Evolutionary conservation across 2,888 invertebrate species (phyloP).

Genomic region (Chirona hameri): DNA sequence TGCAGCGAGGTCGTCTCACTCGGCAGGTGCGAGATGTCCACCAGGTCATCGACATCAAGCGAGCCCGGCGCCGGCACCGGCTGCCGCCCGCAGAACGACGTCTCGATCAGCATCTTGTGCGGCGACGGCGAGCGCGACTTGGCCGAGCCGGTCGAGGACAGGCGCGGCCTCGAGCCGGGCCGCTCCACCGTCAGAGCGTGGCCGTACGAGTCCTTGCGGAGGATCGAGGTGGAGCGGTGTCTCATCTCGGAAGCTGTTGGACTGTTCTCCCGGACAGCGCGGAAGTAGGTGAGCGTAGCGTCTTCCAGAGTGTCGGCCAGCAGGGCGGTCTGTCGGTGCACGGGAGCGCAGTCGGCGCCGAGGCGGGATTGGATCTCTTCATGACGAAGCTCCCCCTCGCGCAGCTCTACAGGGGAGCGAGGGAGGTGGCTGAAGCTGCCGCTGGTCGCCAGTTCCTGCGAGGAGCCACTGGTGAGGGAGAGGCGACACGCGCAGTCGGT

Average conservation of each 20-base stretch:
- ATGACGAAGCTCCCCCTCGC: not conserved
- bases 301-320: slow-evolving; percentile 5
- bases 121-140: slow-evolving; percentile 39
- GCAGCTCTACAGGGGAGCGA: not conserved
- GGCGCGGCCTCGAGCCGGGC: not conserved
- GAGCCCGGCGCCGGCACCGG: not conserved
- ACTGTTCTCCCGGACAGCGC: not conserved
- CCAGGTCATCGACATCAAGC: slow-evolving; percentile 10
- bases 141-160: not conserved
- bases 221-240: not conserved
- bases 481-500: not conserved
- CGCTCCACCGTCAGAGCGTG: not conserved
- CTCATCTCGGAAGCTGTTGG: not conserved
- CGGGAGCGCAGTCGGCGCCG: not conserved
- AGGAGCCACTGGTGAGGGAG: not conserved
- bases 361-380: not conserved
- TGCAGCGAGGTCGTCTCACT: slow-evolving; percentile 4
- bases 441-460: not conserved
- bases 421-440: not conserved
- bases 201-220: slow-evolving; percentile 1
- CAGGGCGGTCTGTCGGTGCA: not conserved
- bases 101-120: slow-evolving; percentile 62
- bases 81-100: slow-evolving; percentile 76
- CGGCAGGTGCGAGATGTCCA: slow-evolving; percentile 14
- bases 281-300: not conserved